Percentiles rank a stretch among this genome's conserved stretches.
These are phyloP conservation scores for Lasioglossum calceatum DNA, from an alignment of 2,888 invertebrate genomes.

Conservation along the genomic window DNA sequence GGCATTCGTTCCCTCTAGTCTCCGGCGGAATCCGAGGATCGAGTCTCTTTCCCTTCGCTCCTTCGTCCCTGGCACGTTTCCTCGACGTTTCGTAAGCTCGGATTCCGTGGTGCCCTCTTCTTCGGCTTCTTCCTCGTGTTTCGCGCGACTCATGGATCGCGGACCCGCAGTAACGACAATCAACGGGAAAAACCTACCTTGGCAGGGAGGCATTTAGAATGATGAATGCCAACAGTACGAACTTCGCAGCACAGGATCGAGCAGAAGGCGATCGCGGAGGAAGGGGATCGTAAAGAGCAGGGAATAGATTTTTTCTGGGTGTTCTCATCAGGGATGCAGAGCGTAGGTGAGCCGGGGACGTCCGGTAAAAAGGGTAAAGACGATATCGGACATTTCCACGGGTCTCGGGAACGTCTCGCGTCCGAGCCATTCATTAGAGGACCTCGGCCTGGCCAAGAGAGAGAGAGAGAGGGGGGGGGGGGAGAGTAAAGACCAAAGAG, in stretches of 20 bases:
- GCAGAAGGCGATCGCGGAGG: background rate
- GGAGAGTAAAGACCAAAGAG: slow-evolving; percentile 10
- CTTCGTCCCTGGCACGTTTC: slow-evolving; percentile 72
- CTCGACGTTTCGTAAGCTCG: slow-evolving; percentile 70
- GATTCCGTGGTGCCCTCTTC: slow-evolving; percentile 44
- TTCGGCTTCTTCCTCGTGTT: slow-evolving; percentile 49
- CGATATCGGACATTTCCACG: slow-evolving; percentile 58
- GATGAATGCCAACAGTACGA: background rate
- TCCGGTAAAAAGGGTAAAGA: background rate
- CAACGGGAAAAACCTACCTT: too few relatives aligned
- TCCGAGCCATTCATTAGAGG: slow-evolving; percentile 68
- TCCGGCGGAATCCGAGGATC: slow-evolving; percentile 70
- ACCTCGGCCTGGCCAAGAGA: slow-evolving; percentile 34
- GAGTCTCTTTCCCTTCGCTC: slow-evolving; percentile 74
- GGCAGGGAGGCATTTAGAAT: background rate
- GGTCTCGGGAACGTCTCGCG: slow-evolving; percentile 66
- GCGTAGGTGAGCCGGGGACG: background rate
- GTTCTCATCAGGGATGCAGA: slow-evolving; percentile 3
- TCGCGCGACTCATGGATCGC: slow-evolving; percentile 27
- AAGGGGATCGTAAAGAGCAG: background rate
- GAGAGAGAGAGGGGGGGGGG: background rate
- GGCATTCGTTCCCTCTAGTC: slow-evolving; percentile 73
- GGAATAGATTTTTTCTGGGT: background rate
- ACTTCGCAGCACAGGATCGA: background rate
- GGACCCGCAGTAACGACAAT: background rate